Evolutionary conservation across 2,113 vertebrate genomes (phyloP), one percentile per base, ranked within the genome.

Genomic region (Diadophis punctatus): DNA sequence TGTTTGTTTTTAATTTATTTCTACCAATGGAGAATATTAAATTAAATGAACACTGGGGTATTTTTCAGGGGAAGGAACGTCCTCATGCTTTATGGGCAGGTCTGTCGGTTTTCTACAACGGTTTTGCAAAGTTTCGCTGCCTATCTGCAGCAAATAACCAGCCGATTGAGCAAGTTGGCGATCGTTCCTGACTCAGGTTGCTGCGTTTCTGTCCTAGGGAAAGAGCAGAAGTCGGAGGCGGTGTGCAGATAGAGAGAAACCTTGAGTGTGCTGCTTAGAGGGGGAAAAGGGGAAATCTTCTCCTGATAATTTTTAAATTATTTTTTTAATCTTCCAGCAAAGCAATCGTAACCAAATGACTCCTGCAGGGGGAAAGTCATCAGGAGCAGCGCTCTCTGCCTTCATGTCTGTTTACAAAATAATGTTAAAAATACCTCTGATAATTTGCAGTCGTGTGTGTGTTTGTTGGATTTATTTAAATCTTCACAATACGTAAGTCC

Each of bases 1-100:
- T 97, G 98, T 98, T 98, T 97, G 96, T 97, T 97, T 97, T 97
- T 97, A 98, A 98, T 98, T 98, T 98, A 98, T 98, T 97, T 98
- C 96, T 95, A 97, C 97, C 97, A 96, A 96, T 97, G 97, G 97
- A 98, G 96, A 97, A 97, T 97, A 97, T 98, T 97, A 98, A 98
- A 97, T 97, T 98, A 98, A 97, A 97, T 52, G 97, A 98, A 97
- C 96, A 85, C 97, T 94, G 95, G 97, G 96, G 95, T 96, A 97
- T 97, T 98, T 46, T 97, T 56, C 87, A 63, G 93, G 90, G 53
- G 95, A 97, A 94, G 98, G 48, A 97, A 95, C 95, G 39, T 97
- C 97, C 98, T 98, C 96, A 97, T 98, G 98, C 97, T 97, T 98
- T 97, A 97, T 98, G 96, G 97, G 94, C 96, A 97, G 97, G 97